Evolutionary conservation across 1,140 invertebrate genomes (phyloP), one percentile per base, ranked within the genome.

Genomic region (Temnothorax longispinosus): DNA sequence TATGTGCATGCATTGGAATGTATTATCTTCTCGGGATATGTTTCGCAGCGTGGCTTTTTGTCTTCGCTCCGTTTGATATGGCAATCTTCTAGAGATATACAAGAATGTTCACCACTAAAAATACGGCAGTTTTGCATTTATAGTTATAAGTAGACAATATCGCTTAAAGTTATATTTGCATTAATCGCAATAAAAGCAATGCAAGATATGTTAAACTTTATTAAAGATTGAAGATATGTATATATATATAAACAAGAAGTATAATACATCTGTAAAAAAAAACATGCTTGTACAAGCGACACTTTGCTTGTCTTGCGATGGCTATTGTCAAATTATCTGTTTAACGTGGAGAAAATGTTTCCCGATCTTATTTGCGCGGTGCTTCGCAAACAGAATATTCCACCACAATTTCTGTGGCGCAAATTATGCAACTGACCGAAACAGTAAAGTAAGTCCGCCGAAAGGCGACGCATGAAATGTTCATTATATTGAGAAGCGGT

Each of bases 31-130:
- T 15, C 10, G 18, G 47, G 21, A 4, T 56, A 71, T 54, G 13
- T 52, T 44, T 56, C 10, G n/a, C 13, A 58, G 38, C 21, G 10
- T 3, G 8, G 35, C 21, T 71, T 35, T 71, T 71, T 21, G 50
- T 58, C 78, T 81, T 81, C n/a, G 52, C 71, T 81, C 4, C 18
- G 35, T 81, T 81, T 81, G 38, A 81, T 81, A 56, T 72, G 50
- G 15, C 78, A 81, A 81, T 81, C 21, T 81, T 44, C 18, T 56
- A 21, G 15, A 81, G 72, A 3, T 52, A n/a, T 56, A 35, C 62
- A 72, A 44, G 35, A 32, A 13, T 56, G n/a, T 56, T 58, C 10
- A 18, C 0, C 35, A 18, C 8, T 80, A 72, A 72, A 71, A 56
- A 81, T 81, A 71, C 38, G 18, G 3, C 10, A 54, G n/a, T 56